Evolutionary conservation across 2,888 invertebrate species (phyloP).

Genomic region (Sinelater perroti): DNA sequence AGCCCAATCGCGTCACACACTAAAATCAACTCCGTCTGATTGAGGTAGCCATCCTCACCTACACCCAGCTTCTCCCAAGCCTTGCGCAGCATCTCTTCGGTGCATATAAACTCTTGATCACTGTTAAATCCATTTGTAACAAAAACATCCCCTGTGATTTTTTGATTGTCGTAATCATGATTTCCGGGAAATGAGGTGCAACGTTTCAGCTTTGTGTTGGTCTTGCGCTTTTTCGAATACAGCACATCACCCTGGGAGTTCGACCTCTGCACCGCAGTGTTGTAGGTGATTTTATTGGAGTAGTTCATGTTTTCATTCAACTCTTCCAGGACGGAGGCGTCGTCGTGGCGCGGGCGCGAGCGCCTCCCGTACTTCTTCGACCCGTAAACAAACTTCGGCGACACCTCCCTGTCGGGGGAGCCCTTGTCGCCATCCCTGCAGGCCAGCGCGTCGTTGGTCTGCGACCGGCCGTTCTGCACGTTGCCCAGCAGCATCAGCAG

Average conservation of each 20-base stretch:
- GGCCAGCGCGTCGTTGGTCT: conserved; percentile 38
- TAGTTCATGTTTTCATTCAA: conserved; percentile 55
- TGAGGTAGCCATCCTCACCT: conserved; percentile 69
- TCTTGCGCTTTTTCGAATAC: conserved; percentile 62
- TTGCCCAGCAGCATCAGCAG: conserved; percentile 74
- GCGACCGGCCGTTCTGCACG: conserved; percentile 50
- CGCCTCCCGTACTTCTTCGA: conserved; percentile 80
- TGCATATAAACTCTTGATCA: conserved; percentile 56
- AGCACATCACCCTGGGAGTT: conserved; percentile 67
- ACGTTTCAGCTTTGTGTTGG: conserved; percentile 63
- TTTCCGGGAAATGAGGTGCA: conserved; percentile 66
- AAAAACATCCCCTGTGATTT: conserved; percentile 56
- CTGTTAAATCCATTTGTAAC: conserved; percentile 58
- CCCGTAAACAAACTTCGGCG: conserved; percentile 76
- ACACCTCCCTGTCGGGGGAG: conserved; percentile 74
- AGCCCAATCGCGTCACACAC: conserved; percentile 75
- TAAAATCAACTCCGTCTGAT: conserved; percentile 69
- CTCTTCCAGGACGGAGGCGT: conserved; percentile 55
- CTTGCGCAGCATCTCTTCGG: conserved; percentile 69
- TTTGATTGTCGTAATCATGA: conserved; percentile 48
- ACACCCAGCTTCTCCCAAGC: conserved; percentile 72
- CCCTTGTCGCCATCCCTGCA: conserved; percentile 53
- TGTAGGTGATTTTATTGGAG: conserved; percentile 48
- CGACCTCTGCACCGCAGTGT: conserved; percentile 63
- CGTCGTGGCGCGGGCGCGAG: conserved; percentile 68